Evolutionary conservation across 1,140 invertebrate genomes (phyloP), one percentile per base, ranked within the genome.

Genomic region (Euwallacea fornicatus): DNA sequence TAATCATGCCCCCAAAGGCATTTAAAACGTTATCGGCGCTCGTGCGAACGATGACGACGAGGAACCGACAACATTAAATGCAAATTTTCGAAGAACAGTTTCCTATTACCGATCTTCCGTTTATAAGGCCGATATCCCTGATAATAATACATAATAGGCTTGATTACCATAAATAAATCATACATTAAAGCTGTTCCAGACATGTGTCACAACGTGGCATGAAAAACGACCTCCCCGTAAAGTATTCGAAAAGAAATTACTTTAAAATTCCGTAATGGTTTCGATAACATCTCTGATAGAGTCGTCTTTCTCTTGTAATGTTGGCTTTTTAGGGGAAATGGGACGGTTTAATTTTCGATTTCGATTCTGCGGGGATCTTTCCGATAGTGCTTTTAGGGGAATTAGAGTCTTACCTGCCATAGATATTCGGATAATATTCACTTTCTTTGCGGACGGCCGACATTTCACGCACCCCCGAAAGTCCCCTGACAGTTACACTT

Each of bases 101-200:
- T 60, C 66, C 66, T 67, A 59, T 67, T 59, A 46, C n/a, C 58
- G 54, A 67, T 67, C 66, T 67, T 67, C 66, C 66, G 42, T 58
- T 67, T 46, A 46, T 50, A 67, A 55, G 21, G 21, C n/a, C 66
- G 66, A 67, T 67, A 67, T 67, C n/a, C 54, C 54, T 59, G 66
- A 67, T 67, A 67, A 67, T 67, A 67, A 67, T 67, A 67, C 55
- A 59, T 67, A 67, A 67, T 67, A 60, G 66, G 66, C 13, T 46
- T 46, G 11, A 67, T 67, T 67, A 69, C 41, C 59, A 63, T 63
- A 69, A 63, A 69, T 69, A 62, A 62, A 62, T 69, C 67, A 61
- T 63, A 63, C 67, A 56, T 69, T 69, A 61, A 63, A 16, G 44
- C 47, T n/a, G 61, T 42, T 55, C 50, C 59, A 54, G 58, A 61